phyloP scores from a whole-genome alignment of 2,888 invertebrate genomes.

The Cactoblastis cactorum region DNA sequence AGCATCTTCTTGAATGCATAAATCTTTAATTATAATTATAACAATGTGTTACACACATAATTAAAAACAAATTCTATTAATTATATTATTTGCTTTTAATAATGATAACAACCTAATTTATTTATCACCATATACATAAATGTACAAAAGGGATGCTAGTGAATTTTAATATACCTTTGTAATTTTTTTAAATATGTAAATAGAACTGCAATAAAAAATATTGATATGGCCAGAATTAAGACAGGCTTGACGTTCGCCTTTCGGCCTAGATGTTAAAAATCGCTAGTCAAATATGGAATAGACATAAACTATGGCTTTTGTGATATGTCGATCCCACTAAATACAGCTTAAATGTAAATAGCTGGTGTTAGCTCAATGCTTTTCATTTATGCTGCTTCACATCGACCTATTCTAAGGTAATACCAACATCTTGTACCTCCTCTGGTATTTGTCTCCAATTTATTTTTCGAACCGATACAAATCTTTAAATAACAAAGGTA shows the following conservation, averaged over 20 bases:
- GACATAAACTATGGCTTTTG: background rate
- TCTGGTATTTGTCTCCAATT: no score
- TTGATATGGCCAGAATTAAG: background rate
- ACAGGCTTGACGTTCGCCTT: background rate
- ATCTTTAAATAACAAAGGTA: no score
- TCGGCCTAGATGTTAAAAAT: constrained; percentile 2
- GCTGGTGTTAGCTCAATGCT: background rate
- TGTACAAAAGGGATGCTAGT: background rate
- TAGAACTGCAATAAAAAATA: background rate
- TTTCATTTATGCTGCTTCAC: background rate
- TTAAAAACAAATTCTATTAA: no score
- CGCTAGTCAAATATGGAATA: background rate
- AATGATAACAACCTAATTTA: no score
- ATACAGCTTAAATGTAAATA: background rate
- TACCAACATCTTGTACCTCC: no score
- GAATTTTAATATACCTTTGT: background rate
- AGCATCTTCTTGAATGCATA: background rate
- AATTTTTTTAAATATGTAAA: no score
- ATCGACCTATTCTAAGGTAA: no score
- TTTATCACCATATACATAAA: background rate
- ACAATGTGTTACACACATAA: no score
- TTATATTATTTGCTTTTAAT: no score
- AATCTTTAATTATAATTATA: background rate
- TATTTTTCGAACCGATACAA: no score
- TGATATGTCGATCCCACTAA: constrained; percentile 1